Base-by-base conservation (phyloP, 2,888 invertebrate genomes). In the Trissolcus brochymenae region DNA sequence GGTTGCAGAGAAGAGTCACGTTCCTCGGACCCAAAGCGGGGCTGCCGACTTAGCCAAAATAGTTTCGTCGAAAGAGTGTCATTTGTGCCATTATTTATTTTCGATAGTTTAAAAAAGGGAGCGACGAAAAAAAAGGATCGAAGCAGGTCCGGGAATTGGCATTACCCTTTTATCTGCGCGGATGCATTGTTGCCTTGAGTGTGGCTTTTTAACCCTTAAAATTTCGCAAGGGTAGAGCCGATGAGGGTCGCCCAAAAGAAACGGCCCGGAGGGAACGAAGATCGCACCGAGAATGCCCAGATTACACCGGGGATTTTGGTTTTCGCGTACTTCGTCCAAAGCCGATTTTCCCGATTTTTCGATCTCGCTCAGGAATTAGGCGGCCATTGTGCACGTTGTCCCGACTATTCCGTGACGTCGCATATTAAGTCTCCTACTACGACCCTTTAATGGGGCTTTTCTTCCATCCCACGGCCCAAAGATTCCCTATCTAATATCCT, bases 271-370 rank as follows among this genome's bases (percentile, higher is more conserved):
- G 74, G 79, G 81, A 82, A 81, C 83, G 83, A 82, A 85, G 84
- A 83, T 83, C 82, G 84, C 84, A 61, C 83, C 67, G 79, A 86
- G 85, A 88, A 88, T 87, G 84, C 84, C 85, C 81, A 87, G 89
- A 89, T 89, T 89, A 89, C 89, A 89, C 82, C 78, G 82, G 85
- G 89, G 89, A 89, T 89, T 89, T 89, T 87, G 89, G 89, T 89
- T 88, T 87, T 86, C 84, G 83, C 85, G 84, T 86, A 86, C 86
- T 86, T 87, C 86, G 85, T 84, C 81, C 82, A 84, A 88, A 89
- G 89, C 87, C 89, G 87, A 89, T 89, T 89, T 89, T 88, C 85
- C 86, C 85, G 88, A 89, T 89, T 88, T 87, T 81, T 81, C 83
- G 82, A 84, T 84, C 82, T 85, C 76, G 78, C 82, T 78, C 80